These are phyloP conservation scores for Ophraella communa DNA, from an alignment of 2,888 invertebrate species.

Conservation along the genomic window DNA sequence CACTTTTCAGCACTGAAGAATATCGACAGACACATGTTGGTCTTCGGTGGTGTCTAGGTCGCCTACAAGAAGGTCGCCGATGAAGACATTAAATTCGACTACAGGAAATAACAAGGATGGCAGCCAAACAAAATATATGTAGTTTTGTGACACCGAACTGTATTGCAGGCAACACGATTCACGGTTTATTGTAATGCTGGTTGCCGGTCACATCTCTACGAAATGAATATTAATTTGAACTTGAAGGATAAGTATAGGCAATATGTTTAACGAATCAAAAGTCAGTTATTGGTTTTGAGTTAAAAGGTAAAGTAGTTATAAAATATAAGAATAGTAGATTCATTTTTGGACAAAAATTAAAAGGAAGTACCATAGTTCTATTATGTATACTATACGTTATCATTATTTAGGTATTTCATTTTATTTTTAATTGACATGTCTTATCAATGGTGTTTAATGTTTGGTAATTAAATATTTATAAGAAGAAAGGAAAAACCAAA, in stretches of 20 bases:
- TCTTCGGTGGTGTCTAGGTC: slow-evolving; percentile 41
- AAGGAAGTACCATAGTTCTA: too few relatives aligned
- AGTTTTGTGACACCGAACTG: background rate
- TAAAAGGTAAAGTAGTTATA: too few relatives aligned
- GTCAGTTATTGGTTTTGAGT: too few relatives aligned
- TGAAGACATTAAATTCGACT: background rate
- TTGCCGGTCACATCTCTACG: background rate
- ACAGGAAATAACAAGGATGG: slow-evolving; percentile 2
- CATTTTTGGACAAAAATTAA: too few relatives aligned
- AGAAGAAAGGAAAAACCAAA: too few relatives aligned
- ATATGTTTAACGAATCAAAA: background rate
- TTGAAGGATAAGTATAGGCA: background rate
- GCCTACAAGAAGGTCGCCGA: slow-evolving; percentile 41
- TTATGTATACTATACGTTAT: too few relatives aligned
- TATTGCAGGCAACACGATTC: slow-evolving; percentile 2
- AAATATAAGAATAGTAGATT: too few relatives aligned
- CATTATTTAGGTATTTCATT: too few relatives aligned
- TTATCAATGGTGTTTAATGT: too few relatives aligned
- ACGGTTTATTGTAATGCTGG: background rate
- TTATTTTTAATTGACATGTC: too few relatives aligned
- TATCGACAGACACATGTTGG: slow-evolving; percentile 23
- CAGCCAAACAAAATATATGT: background rate
- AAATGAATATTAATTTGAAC: background rate
- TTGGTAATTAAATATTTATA: too few relatives aligned
- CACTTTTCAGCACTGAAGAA: slow-evolving; percentile 38